phyloP scores from a whole-genome alignment of 2,888 invertebrate genomes.

The Drosophila merina region DNA sequence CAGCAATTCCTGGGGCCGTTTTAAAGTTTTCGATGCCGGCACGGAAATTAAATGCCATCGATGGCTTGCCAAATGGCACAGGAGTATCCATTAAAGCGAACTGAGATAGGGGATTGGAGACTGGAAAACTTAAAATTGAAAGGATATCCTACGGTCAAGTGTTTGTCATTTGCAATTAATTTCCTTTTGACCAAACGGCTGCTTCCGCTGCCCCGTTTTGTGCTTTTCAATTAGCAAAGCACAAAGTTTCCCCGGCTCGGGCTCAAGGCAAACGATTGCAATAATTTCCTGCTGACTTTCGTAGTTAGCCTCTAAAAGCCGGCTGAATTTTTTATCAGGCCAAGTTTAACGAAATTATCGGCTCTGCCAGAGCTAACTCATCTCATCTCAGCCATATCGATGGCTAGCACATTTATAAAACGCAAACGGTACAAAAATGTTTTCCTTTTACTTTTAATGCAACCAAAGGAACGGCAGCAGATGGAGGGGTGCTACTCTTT shows the following conservation, averaged over 20 bases:
- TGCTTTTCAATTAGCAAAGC: slow-evolving; percentile 68
- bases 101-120: slow-evolving; percentile 5
- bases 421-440: slow-evolving; percentile 43
- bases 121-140: slow-evolving; percentile 44
- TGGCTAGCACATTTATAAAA: slow-evolving; percentile 46
- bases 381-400: slow-evolving; percentile 35
- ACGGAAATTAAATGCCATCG: slow-evolving; percentile 74
- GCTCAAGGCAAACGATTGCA: slow-evolving; percentile 47
- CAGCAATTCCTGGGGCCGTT: slow-evolving; percentile 26
- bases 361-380: slow-evolving; percentile 25
- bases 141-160: slow-evolving; percentile 61
- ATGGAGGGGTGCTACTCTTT: neutral
- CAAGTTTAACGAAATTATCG: slow-evolving; percentile 63
- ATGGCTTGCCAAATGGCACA: slow-evolving; percentile 45
- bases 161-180: slow-evolving; percentile 76
- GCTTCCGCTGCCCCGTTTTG: slow-evolving; percentile 59
- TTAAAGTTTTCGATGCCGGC: slow-evolving; percentile 53
- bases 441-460: slow-evolving; percentile 53
- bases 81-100: slow-evolving; percentile 2
- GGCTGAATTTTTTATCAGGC: slow-evolving; percentile 69
- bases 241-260: slow-evolving; percentile 53
- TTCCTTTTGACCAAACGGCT: slow-evolving; percentile 65
- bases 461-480: neutral
- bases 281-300: slow-evolving; percentile 56
- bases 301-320: slow-evolving; percentile 59